Evolutionary conservation across 2,888 invertebrate species (phyloP), one percentile per base, ranked within the genome.

Genomic region (Agriopis leucophaearia): DNA sequence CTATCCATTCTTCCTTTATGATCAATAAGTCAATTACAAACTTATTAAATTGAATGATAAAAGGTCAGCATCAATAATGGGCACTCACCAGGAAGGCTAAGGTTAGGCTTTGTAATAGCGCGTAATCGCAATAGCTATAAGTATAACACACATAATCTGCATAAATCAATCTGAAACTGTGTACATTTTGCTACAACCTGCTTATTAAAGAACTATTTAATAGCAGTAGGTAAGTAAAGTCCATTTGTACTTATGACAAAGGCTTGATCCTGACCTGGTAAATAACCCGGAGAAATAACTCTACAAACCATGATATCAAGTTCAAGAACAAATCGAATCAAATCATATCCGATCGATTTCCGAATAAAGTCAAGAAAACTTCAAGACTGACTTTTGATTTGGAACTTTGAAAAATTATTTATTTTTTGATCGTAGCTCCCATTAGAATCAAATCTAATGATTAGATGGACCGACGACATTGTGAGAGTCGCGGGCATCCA

Each of bases 41-140:
- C 40, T 64, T 64, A 72, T 64, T 56, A 69, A 66, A 63, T 55
- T 56, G 48, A 42, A 51, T 54, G 35, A 65, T 50, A 54, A 44
- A 75, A 81, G 79, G 78, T 74, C 76, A 74, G 66, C 73, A 66
- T 76, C 73, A 71, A 75, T 77, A 80, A 79, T 74, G 54, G 74
- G 66, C 45, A 45, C 45, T 15, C 66, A 69, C 69, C 74, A 74
- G 75, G 56, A 73, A 66, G 73, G 74, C 69, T 81, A 81, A 82
- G 82, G 83, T 75, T 81, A 78, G 64, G 71, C 71, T 72, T 71
- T 74, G 70, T 78, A 81, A 81, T 79, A 56, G 66, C 76, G 44
- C 75, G 67, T 81, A 81, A 81, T 81, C 50, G 73, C 71, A 56
- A 44, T 42, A 55, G 60, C 70, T 73, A 72, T n/a, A 27, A 27